Base-by-base conservation (phyloP, 1,140 invertebrate genomes). In the Diorhabda carinulata region DNA sequence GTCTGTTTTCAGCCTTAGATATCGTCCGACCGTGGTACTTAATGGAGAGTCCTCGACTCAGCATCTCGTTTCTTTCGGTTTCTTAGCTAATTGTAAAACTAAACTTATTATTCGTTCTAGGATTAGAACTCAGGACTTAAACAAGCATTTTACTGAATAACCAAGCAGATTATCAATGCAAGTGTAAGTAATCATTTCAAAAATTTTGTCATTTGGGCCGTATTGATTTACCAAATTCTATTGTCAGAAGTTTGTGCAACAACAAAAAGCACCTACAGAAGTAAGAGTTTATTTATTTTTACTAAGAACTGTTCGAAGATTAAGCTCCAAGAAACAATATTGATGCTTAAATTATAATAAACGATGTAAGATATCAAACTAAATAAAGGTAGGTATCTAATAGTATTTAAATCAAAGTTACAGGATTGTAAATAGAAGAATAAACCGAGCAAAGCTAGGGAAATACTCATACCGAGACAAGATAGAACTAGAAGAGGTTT, bases 261-360 rank as follows among this genome's bases (percentile, higher is more conserved):
- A 52, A n/a, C 47, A 52, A 52, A 52, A 52, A 8, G 47, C 47
- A n/a, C 47, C 47, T 8, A 52, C 0, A 57, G 88, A 88, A n/a
- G 87, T 87, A 8, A 90, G 90, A 61, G 86, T 82, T 57, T 87
- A 84, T 75, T 89, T 88, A 9, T 89, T 84, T 74, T 88, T 87
- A 2, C 86, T 86, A 2, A 90, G 25, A 92, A 91, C 72, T 91
- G 82, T 81, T 93, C 90, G 52, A 89, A 86, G 72, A 90, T 87
- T 57, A 91, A 82, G 8, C 89, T 86, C 79, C 86, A 88, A 0
- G 91, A 90, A 10, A 92, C 86, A 0, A 90, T 87, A 9, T 86
- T 85, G 67, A 91, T 80, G 2, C 90, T 91, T 25, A 91, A 79
- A 57, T 85, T 86, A 78, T 88, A 92, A 56, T 86, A 86, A 3